Evolutionary conservation across 2,888 invertebrate genomes (phyloP).

Genomic region (Epinotia demarniana): DNA sequence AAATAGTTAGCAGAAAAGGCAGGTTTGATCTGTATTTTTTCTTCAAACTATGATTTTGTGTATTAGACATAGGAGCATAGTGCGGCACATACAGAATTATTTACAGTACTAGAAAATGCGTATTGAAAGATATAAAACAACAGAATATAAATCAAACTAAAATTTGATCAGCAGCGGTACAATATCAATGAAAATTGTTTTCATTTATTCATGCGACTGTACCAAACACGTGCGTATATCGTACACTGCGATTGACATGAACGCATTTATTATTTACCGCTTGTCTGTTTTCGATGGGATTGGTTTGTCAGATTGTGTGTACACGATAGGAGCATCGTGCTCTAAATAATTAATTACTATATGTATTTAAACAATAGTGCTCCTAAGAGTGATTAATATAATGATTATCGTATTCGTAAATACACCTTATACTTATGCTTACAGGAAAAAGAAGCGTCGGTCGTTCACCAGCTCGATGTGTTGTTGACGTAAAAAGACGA

Average conservation of each 20-base stretch:
- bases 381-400: neutral
- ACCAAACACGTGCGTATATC: constrained; percentile 29
- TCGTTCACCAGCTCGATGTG: too few species aligned
- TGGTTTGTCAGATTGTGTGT: constrained; percentile 16
- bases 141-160: neutral
- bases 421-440: too few species aligned
- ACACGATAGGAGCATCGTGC: neutral
- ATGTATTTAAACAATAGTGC: neutral
- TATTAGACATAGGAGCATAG: too few species aligned
- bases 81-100: too few species aligned
- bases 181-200: neutral
- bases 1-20: too few species aligned
- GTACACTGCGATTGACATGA: constrained; percentile 38
- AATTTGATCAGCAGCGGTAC: neutral
- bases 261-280: constrained; percentile 40
- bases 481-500: too few species aligned
- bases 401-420: too few species aligned
- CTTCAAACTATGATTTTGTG: too few species aligned
- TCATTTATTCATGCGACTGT: constrained; percentile 23
- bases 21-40: too few species aligned
- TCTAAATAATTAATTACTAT: neutral
- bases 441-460: too few species aligned
- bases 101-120: too few species aligned
- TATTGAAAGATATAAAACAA: neutral
- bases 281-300: constrained; percentile 27